phyloP scores from a whole-genome alignment of 92 coral and sea anemone genomes.

The Epizoanthus rinbou region DNA sequence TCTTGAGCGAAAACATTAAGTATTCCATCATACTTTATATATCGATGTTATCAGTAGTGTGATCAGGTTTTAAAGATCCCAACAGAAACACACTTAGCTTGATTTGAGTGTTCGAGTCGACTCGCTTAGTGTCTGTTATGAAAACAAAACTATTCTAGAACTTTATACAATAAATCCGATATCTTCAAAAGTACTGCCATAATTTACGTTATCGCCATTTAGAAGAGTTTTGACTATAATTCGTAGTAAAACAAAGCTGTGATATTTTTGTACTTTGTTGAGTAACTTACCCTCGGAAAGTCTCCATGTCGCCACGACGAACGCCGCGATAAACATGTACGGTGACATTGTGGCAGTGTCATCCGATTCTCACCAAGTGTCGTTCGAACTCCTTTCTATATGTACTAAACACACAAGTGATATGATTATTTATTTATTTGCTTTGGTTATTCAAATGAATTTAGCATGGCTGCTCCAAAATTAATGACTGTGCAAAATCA shows the following conservation, averaged over 20 bases:
- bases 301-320: background rate
- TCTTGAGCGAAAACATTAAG: too few species aligned
- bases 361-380: background rate
- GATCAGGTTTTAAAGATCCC: too few species aligned
- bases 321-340: background rate
- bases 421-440: background rate
- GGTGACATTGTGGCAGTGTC: background rate
- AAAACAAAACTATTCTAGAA: too few species aligned
- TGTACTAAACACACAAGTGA: background rate
- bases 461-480: background rate
- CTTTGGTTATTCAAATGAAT: background rate
- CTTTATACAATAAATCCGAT: too few species aligned
- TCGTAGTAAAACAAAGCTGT: background rate
- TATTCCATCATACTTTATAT: too few species aligned
- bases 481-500: background rate
- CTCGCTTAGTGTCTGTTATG: too few species aligned
- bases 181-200: too few species aligned
- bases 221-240: background rate
- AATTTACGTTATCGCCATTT: background rate
- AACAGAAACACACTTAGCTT: too few species aligned
- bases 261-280: background rate
- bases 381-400: background rate
- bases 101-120: too few species aligned
- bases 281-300: background rate
- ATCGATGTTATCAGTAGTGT: too few species aligned